Base-by-base conservation (phyloP, 2,888 invertebrate genomes). In the Lithophane leautieri region DNA sequence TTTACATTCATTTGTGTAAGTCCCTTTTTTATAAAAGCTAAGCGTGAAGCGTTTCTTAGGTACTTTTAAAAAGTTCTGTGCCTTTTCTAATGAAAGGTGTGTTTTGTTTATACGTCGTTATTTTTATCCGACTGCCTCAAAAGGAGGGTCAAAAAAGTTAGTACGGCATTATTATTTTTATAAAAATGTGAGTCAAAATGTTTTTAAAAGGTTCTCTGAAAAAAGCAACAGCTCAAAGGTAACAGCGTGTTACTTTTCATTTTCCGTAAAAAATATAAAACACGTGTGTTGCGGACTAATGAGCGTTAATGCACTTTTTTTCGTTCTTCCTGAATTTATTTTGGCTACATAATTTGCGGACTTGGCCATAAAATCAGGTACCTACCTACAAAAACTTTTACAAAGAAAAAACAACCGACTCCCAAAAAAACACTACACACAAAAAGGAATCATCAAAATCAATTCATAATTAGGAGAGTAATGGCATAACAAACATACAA, bases 1-100 rank as follows among this genome's bases (percentile, higher is more conserved):
- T 87, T 86, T 71, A 81, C 63, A 78, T 73, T 81, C 85, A 86
- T 89, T 88, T 86, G 71, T 77, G 81, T 83, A 81, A 84, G 84
- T 83, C 84, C 86, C 82, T 88, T 87, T 86, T 80, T 34, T 73
- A 83, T 56, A 73, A 60, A 73, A 83, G 82, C 22, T 54, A 16
- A 19, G 52, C 28, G 22, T 58, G 50, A 68, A 70, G 60, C 25
- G 54, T 54, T 65, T 61, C 47, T 66, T 54, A 12, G 28, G 47
- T 12, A 70, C 52, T 69, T 70, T 62, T 9, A 52, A 67, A 62
- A 67, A 47, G 22, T 60, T 62, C 16, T 44, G n/a, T 52, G 42
- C 44, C 11, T 58, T 72, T 69, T 47, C 22, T 25, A 50, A 56
- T 44, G 16, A 70, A 79, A 75, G 50, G 9, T 19, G 22, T 67